Percentiles rank a stretch among this genome's conserved stretches.
phyloP scores from a whole-genome alignment of 2,113 vertebrate species.

The Sigmodon hispidus region DNA sequence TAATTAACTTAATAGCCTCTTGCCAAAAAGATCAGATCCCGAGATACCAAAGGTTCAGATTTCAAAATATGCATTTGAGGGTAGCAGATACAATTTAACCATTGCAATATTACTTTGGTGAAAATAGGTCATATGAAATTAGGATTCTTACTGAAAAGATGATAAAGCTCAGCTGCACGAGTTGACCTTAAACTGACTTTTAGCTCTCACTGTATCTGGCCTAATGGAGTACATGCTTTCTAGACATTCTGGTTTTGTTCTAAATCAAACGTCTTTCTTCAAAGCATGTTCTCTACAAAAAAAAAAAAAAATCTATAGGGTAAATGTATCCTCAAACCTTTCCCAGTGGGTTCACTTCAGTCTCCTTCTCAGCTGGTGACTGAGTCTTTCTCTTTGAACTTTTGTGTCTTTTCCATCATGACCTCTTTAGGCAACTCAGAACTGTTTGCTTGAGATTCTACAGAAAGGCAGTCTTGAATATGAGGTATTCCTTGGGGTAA shows the following conservation, averaged over 20 bases:
- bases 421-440: not conserved
- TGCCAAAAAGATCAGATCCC: not conserved
- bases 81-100: not conserved
- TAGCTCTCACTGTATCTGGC: not conserved
- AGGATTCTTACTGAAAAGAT: slow-evolving; percentile 37
- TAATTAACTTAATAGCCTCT: not conserved
- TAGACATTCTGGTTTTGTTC: slow-evolving; percentile 46
- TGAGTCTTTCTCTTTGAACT: not conserved
- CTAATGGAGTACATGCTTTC: not conserved
- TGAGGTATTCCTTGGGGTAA: not conserved
- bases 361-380: not conserved
- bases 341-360: not conserved
- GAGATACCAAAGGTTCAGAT: not conserved
- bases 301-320: slow-evolving; percentile 21
- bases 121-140: slow-evolving; percentile 44
- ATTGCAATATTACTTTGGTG: not conserved
- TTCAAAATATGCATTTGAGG: not conserved
- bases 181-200: not conserved
- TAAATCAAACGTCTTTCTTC: slow-evolving; percentile 54
- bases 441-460: not conserved
- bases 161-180: not conserved
- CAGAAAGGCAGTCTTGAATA: not conserved
- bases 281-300: slow-evolving; percentile 14
- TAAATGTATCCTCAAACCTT: not conserved
- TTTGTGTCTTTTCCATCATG: not conserved